phyloP scores from a whole-genome alignment of 2,888 invertebrate genomes.

The Ophonus ardosiacus region DNA sequence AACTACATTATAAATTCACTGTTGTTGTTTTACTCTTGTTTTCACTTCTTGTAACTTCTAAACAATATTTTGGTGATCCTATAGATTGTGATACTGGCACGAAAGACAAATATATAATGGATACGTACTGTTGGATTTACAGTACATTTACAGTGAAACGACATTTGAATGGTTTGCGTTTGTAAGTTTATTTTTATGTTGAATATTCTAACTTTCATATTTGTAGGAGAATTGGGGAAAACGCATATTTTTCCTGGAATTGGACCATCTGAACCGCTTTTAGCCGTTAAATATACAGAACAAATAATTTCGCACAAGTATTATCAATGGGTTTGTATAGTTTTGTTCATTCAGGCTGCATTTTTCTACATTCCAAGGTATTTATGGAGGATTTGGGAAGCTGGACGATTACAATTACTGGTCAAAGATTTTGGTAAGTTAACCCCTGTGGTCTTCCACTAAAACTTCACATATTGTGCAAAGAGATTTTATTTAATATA shows the following conservation, averaged over 20 bases:
- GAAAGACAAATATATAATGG: slow-evolving; percentile 81
- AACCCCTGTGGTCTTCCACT: not conserved
- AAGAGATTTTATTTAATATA: no score
- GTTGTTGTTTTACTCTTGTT: slow-evolving; percentile 85
- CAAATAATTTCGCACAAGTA: slow-evolving; percentile 80
- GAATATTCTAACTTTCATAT: slow-evolving; percentile 9
- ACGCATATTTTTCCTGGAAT: slow-evolving; percentile 78
- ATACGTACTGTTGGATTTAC: slow-evolving; percentile 89
- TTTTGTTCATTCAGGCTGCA: slow-evolving; percentile 82
- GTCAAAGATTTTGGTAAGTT: slow-evolving; percentile 79
- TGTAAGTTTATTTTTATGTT: not conserved
- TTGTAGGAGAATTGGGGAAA: slow-evolving; percentile 65
- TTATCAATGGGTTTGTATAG: slow-evolving; percentile 86
- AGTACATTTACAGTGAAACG: slow-evolving; percentile 82
- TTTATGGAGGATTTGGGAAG: slow-evolving; percentile 86
- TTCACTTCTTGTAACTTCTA: slow-evolving; percentile 86
- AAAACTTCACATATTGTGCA: not conserved
- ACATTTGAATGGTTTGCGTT: slow-evolving; percentile 73
- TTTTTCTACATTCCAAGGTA: slow-evolving; percentile 85
- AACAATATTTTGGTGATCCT: slow-evolving; percentile 92
- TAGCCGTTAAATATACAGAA: slow-evolving; percentile 69
- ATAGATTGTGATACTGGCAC: slow-evolving; percentile 83
- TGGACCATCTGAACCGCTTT: slow-evolving; percentile 71
- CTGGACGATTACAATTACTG: slow-evolving; percentile 80
- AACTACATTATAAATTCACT: slow-evolving; percentile 86